These are phyloP conservation scores for Brachypteracias leptosomus DNA, from an alignment of 2,113 vertebrate genomes.

Conservation along the genomic window DNA sequence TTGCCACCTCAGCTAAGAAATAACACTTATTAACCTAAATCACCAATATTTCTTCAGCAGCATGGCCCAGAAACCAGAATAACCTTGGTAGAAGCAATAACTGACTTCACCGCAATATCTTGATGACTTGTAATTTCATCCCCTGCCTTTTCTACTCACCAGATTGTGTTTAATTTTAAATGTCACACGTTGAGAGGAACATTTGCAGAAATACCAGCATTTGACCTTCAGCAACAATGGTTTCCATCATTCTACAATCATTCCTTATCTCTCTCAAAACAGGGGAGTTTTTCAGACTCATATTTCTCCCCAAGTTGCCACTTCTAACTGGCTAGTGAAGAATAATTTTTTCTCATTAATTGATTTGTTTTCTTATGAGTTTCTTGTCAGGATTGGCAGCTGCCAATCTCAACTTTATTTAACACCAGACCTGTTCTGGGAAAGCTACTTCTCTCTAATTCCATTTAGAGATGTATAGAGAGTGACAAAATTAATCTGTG, in stretches of 20 bases:
- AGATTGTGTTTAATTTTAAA: not conserved
- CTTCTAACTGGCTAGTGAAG: not conserved
- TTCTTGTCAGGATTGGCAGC: not conserved
- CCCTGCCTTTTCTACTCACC: not conserved
- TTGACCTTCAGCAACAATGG: not conserved
- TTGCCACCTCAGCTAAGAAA: not conserved
- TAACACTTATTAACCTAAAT: not conserved
- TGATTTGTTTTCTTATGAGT: not conserved
- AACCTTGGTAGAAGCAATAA: not conserved
- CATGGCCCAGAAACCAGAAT: not conserved
- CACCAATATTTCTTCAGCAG: not conserved
- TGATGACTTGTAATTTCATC: not conserved
- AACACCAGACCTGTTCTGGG: not conserved
- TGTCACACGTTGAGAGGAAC: fast-evolving
- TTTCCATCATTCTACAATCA: not conserved
- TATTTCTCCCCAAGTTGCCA: not conserved
- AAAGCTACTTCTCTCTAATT: not conserved
- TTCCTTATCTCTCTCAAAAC: not conserved
- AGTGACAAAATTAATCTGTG: not conserved
- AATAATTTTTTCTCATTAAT: not conserved
- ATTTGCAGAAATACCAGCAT: not conserved
- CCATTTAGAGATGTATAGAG: not conserved
- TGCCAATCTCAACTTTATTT: not conserved
- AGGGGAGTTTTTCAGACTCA: not conserved
- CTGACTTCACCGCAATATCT: not conserved